Conservation (phyloP, 2,888 invertebrate genomes). For the Idaea biselata region DNA sequence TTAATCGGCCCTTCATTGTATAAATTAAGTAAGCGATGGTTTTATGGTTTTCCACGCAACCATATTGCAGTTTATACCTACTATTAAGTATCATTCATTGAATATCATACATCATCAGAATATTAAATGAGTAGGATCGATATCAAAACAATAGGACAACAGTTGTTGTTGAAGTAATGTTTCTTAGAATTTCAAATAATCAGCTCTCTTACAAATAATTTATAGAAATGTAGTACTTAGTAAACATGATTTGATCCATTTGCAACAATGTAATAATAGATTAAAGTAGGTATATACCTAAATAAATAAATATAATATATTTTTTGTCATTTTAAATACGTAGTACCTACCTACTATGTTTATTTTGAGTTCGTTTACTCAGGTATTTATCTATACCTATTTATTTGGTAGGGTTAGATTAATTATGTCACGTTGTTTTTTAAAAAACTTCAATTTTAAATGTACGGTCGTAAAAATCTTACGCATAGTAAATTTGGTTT, state of each 20-base stretch:
- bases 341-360: too few relatives aligned
- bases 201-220: not conserved
- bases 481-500: too few relatives aligned
- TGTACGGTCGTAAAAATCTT: too few relatives aligned
- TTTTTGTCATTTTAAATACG: too few relatives aligned
- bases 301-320: not conserved
- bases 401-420: too few relatives aligned
- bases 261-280: not conserved
- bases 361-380: too few relatives aligned
- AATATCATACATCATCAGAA: not conserved
- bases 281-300: not conserved
- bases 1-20: conserved; percentile 2
- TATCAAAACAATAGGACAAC: not conserved
- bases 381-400: too few relatives aligned
- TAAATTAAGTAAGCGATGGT: not conserved
- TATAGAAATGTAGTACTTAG: not conserved
- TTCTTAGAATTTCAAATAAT: not conserved
- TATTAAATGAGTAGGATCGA: not conserved
- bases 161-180: not conserved
- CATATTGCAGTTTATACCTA: not conserved
- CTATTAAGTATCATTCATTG: too few relatives aligned
- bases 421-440: too few relatives aligned
- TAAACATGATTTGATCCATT: not conserved
- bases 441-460: too few relatives aligned
- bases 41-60: not conserved